Base-by-base conservation (phyloP, 2,888 invertebrate species). In the Rhagophthalmus giganteus region DNA sequence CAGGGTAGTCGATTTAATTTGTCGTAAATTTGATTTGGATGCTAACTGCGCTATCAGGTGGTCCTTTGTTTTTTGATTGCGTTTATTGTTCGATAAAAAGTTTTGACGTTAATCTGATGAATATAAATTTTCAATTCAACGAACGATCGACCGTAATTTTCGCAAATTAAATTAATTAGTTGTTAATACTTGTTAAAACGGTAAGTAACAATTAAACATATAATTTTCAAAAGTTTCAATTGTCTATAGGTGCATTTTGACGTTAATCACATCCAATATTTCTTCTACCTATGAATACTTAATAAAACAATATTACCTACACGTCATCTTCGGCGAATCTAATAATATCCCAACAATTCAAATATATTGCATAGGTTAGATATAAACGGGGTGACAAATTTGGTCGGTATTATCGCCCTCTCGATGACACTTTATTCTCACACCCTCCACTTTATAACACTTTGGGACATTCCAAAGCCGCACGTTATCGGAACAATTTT, bases 1-100 rank as follows among this genome's bases (percentile, higher is more conserved):
- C 48, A 55, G 62, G 61, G 60, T 40, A 54, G 41, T 44, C 44
- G 58, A 65, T 61, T 58, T 64, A 64, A 66, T 66, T 66, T 64
- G 59, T 60, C 58, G 58, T 54, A 57, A 63, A 65, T 64, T 62
- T 59, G 50, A 62, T 59, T 56, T 56, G 57, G 59, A 56, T 28
- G 47, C 47, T 45, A 52, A 53, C 50, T 53, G 42, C 32, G 41
- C 51, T 58, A 63, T 60, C 61, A 62, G 61, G 63, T 64, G 63
- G 53, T 53, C 54, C 31, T 30, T 44, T 59, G 48, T 60, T 56
- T 57, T 54, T 47, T 33, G 30, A 54, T 49, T 45, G 39, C 37
- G 28, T 39, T 51, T 39, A 39, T 27, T 33, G 34, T 39, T 28
- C 16, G 12, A 16, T 26, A 26, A 28, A 9, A 13, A 35, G 26